Conservation (phyloP, 2,888 invertebrate species). For the Perdita meconis region DNA sequence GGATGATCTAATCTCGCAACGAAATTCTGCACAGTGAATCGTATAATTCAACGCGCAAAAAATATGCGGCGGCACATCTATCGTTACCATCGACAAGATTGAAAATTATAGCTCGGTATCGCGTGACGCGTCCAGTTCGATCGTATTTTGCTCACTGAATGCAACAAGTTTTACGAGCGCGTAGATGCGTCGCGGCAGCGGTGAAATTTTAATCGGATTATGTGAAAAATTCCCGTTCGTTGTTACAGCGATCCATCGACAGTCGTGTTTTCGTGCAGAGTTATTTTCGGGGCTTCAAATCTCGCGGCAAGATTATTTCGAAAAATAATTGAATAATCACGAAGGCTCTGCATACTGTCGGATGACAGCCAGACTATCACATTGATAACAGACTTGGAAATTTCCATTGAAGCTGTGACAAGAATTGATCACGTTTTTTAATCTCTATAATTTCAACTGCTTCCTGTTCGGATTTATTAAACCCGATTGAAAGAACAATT, state of each 20-base stretch:
- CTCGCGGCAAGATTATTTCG: slow-evolving; percentile 41
- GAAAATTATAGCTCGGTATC: slow-evolving; percentile 39
- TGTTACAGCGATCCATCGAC: not conserved
- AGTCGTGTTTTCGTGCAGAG: slow-evolving; percentile 23
- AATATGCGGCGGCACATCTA: not conserved
- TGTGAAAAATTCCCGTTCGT: slow-evolving; percentile 32
- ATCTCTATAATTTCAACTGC: slow-evolving; percentile 12
- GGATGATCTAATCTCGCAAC: no score
- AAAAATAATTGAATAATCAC: slow-evolving; percentile 54
- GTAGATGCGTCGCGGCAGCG: slow-evolving; percentile 45
- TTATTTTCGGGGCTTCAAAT: slow-evolving; percentile 40
- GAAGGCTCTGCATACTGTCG: not conserved
- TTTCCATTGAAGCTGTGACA: slow-evolving; percentile 22
- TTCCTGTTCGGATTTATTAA: no score
- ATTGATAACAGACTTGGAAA: slow-evolving; percentile 39
- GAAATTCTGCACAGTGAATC: not conserved
- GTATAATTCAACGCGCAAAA: not conserved
- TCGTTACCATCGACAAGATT: slow-evolving; percentile 24
- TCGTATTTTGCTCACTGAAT: slow-evolving; percentile 14
- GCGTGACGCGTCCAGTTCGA: slow-evolving; percentile 22
- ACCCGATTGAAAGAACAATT: no score
- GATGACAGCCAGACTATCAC: slow-evolving; percentile 8
- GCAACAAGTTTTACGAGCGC: slow-evolving; percentile 53
- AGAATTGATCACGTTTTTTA: slow-evolving; percentile 42
- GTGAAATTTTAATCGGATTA: slow-evolving; percentile 58